Base-by-base conservation (phyloP, 64 coral and sea anemone species). In the Dendronephthya gigantea region DNA sequence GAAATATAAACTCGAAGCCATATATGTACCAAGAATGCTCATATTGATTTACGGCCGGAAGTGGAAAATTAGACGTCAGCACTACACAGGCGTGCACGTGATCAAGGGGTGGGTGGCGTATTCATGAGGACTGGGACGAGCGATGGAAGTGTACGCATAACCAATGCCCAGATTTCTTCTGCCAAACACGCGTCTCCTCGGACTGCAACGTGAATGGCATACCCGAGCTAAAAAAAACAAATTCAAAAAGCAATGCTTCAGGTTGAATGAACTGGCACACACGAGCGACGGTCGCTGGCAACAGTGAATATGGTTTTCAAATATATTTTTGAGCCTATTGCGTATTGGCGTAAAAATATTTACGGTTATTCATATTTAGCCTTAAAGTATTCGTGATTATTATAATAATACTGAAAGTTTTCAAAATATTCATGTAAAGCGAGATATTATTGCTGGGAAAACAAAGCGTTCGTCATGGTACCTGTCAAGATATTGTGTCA, bases 151-250 rank as follows among this genome's bases (percentile, higher is more conserved):
- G 95, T 22, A 98, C 95, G 37, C 93, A 93, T 27, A 98, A 9
- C 95, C 95, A 98, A 3, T 90, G 92, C 29, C 90, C 90, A 9
- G 86, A 81, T 62, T 93, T 98, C 49, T 84, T 98, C 49, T 98
- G 95, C 95, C 95, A 98, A 25, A 98, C 92, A 2, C 95, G 76
- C 1, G 95, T 98, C 79, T 98, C 95, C 33, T 98, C 95, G 11
- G 41, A 84, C 35, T 98, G 92, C 0, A 17, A 76, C 34, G 95
- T 98, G 35, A 82, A 89, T 1, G 95, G 87, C 23, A 49, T 48
- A 47, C 92, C 92, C 84, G 84, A 33, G 23, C 95, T 93, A 79
- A 31, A 43, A 39, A 9, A 11, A 5, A 70, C 43, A 89, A 7
- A 84, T 33, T 35, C 30, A 45, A 9, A 14, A 70, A 70, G 83